phyloP scores from a whole-genome alignment of 2,113 vertebrate species.

The Gadus chalcogrammus region DNA sequence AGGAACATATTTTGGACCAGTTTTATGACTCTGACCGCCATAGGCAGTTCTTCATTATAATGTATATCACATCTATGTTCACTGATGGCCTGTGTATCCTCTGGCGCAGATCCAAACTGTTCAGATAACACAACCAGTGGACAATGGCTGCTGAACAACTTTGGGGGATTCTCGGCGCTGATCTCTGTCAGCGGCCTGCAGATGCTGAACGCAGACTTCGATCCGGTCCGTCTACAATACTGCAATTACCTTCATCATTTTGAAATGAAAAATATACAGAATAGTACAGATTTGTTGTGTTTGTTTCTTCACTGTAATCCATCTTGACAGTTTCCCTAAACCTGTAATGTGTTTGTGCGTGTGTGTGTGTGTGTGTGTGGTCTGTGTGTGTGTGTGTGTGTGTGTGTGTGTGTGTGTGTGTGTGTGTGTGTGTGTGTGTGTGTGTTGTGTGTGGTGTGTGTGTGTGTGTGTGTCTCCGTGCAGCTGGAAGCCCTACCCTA shows the following conservation, averaged over 20 bases:
- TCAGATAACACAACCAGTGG: conserved; percentile 24
- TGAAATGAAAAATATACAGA: too few species aligned
- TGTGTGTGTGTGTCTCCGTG: background rate
- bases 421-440: background rate
- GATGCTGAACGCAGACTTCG: conserved; percentile 46
- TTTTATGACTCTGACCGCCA: too few species aligned
- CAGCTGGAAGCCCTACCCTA: conserved; percentile 57
- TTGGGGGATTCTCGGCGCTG: conserved; percentile 57
- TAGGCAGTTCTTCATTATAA: too few species aligned
- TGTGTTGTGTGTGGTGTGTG: conserved; percentile 5
- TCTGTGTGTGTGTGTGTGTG: background rate
- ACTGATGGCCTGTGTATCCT: background rate
- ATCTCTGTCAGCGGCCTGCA: conserved; percentile 41
- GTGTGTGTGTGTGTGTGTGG: background rate
- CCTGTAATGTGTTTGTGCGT: background rate
- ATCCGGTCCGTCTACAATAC: conserved; percentile 38
- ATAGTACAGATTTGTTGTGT: too few species aligned
- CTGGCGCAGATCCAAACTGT: conserved; percentile 55
- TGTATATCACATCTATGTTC: too few species aligned
- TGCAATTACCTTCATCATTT: background rate
- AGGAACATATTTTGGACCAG: too few species aligned
- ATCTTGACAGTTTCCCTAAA: background rate
- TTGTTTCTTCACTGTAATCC: background rate
- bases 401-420: conserved; percentile 8
- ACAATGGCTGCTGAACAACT: conserved; percentile 65